Base-by-base conservation (phyloP, 1,140 invertebrate species). In the Hycleus cichorii region DNA sequence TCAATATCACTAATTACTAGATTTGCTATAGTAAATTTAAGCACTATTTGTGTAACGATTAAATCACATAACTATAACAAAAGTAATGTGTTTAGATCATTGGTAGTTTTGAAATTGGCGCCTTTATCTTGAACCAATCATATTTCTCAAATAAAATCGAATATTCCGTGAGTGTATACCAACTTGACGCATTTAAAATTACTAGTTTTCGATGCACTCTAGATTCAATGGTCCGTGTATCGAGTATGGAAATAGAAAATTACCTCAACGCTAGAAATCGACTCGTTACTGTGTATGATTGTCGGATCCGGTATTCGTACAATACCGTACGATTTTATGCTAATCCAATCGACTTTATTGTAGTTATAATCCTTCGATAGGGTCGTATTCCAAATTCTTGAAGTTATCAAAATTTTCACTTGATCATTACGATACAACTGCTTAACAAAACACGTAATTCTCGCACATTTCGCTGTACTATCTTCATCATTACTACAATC, bases 371-470 rank as follows among this genome's bases (percentile, higher is more conserved):
- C 89, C 70, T 91, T 87, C 1, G 91, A 85, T 9, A 97, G 76
- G 0, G 93, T 95, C 1, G 88, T 84, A 78, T 95, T 95, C 93
- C 93, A 96, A 5, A 97, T 77, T 48, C 90, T 81, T 1, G 91
- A 87, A 67, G 81, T 84, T 12, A 95, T 82, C 40, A 82, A 83
- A 58, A 96, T 90, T 1, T 85, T 86, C 1, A 86, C 86, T 65
- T 85, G 84, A 57, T 89, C 82, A 65, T 85, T 83, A 24, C 83
- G 80, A 24, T 81, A 80, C 52, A 95, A 78, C 63, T 89, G 86
- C 61, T 85, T 82, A 50, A 97, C 84, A 0, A 81, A 80, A 70
- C 93, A 97, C 46, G 76, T 79, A 50, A 97, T 90, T 58, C 83
- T 82, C n/a, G 93, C 85, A 71, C 93, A 97, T 61, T 90, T 88